Base-by-base conservation (phyloP, 2,113 vertebrate genomes). In the Microtus richardsoni region DNA sequence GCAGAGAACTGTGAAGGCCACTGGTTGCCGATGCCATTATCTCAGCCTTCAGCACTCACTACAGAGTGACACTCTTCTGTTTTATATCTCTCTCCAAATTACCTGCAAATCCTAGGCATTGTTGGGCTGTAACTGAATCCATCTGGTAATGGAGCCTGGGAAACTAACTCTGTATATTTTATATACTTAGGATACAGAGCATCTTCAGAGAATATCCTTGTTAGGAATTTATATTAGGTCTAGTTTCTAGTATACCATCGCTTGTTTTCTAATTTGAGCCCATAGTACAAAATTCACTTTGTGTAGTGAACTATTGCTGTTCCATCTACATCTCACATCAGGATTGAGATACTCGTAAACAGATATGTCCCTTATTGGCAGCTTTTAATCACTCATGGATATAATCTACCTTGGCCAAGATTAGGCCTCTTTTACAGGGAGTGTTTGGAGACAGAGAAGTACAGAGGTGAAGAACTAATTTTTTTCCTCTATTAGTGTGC, bases 331-430 rank as follows among this genome's bases (percentile, higher is more conserved):
- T 26, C 16, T 7, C 13, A 44, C 26, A 14, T 44, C 6, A 21
- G 3, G 0, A 7, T 47, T 4, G 19, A 70, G 64, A 28, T n/a
- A 86, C 60, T 66, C 36, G 17, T 33, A 19, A 0, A 2, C 2
- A 66, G 13, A 52, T 6, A 24, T 49, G 16, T 28, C 24, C 22
- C 4, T 66, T 64, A 24, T 3, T 33, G 24, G 36, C 7, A 74
- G 4, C 13, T 75, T 79, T 54, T 60, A 39, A 33, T 91, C 17
- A 39, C 22, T 0, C 4, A 39, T 5, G 21, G 12, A 11, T 86
- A 68, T 36, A 33, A 28, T 26, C 52, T 88, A 14, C 75, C 16
- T 39, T 82, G 28, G 1, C 33, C 26, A 52, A 60, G 13, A 3
- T 52, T 49, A 60, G 49, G 0, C 4, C 5, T 58, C 24, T 62